These are phyloP conservation scores for Crematogaster levior DNA, from an alignment of 2,888 invertebrate genomes.

Conservation along the genomic window DNA sequence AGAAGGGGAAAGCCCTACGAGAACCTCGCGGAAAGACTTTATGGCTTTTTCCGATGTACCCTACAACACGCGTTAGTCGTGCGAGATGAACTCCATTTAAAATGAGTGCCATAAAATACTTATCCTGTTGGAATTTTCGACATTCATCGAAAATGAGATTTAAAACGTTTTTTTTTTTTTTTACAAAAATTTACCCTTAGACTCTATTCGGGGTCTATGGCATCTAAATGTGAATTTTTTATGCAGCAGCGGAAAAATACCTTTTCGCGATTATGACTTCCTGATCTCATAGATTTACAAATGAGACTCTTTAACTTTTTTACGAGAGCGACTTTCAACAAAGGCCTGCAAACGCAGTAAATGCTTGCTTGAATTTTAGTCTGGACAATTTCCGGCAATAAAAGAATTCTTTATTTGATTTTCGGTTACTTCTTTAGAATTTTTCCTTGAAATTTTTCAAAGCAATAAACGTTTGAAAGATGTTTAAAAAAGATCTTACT, in stretches of 20 bases:
- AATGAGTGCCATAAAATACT: slow-evolving; percentile 42
- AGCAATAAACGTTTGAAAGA: not conserved
- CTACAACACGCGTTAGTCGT: slow-evolving; percentile 29
- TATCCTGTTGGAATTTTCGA: slow-evolving; percentile 51
- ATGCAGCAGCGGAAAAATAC: not conserved
- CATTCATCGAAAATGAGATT: slow-evolving; percentile 20
- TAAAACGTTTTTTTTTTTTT: too few species aligned
- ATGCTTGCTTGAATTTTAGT: not conserved
- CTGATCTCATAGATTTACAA: not conserved
- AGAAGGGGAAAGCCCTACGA: slow-evolving; percentile 66
- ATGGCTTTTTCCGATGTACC: slow-evolving; percentile 56
- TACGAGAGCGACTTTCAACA: not conserved
- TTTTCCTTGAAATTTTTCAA: not conserved
- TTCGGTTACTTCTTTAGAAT: not conserved
- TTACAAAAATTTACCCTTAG: too few species aligned
- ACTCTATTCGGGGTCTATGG: too few species aligned
- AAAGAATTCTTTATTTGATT: not conserved
- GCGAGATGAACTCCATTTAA: slow-evolving; percentile 42
- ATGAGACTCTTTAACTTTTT: slow-evolving; percentile 20
- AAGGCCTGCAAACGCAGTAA: not conserved
- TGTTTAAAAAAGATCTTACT: not conserved
- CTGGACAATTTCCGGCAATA: not conserved
- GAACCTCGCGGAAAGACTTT: slow-evolving; percentile 69
- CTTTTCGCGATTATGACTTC: not conserved
- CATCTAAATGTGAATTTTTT: slow-evolving; percentile 8